Percentiles rank a stretch among this genome's conserved stretches.
Conservation (phyloP, 1,140 invertebrate genomes). For the Drosophila ohnishii region DNA sequence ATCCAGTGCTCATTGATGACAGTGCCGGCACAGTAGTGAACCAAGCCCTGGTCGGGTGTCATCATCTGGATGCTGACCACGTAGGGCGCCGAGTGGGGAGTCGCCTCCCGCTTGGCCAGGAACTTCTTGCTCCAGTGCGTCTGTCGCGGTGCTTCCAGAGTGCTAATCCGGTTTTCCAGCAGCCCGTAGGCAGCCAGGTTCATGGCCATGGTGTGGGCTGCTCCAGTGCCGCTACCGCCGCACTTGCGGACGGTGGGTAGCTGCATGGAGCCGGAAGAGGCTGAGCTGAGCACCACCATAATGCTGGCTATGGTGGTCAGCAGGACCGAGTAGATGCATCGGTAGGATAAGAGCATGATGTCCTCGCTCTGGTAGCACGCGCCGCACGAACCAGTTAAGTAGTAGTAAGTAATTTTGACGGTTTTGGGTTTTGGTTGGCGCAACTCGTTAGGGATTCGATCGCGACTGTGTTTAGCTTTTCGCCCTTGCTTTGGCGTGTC, state of each 20-base stretch:
- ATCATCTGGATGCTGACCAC: slow-evolving; percentile 80
- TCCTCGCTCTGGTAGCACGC: slow-evolving; percentile 74
- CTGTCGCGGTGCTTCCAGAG: slow-evolving; percentile 60
- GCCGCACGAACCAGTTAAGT: slow-evolving; percentile 58
- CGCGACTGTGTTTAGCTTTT: slow-evolving; percentile 44
- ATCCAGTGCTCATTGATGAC: slow-evolving; percentile 81
- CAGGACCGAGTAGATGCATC: slow-evolving; percentile 67
- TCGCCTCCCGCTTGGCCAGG: slow-evolving; percentile 76
- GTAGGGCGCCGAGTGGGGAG: slow-evolving; percentile 77
- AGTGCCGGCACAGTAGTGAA: slow-evolving; percentile 80
- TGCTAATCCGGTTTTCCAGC: slow-evolving; percentile 71
- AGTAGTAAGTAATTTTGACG: slow-evolving; percentile 69
- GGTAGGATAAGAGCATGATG: slow-evolving; percentile 71
- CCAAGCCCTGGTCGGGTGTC: slow-evolving; percentile 68
- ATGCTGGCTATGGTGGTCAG: slow-evolving; percentile 71
- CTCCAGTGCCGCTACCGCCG: slow-evolving; percentile 21
- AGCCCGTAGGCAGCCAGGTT: slow-evolving; percentile 60
- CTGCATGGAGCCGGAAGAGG: slow-evolving; percentile 53
- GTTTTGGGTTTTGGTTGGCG: slow-evolving; percentile 16
- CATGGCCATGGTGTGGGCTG: slow-evolving; percentile 56
- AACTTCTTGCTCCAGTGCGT: slow-evolving; percentile 74
- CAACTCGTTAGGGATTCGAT: slow-evolving; percentile 30
- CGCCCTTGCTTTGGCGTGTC: slow-evolving; percentile 51
- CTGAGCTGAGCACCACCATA: slow-evolving; percentile 72
- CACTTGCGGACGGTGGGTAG: slow-evolving; percentile 65